Percentiles rank a stretch among this genome's conserved stretches.
Evolutionary conservation across 2,113 vertebrate genomes (phyloP).

Genomic region (Cinclus cinclus): DNA sequence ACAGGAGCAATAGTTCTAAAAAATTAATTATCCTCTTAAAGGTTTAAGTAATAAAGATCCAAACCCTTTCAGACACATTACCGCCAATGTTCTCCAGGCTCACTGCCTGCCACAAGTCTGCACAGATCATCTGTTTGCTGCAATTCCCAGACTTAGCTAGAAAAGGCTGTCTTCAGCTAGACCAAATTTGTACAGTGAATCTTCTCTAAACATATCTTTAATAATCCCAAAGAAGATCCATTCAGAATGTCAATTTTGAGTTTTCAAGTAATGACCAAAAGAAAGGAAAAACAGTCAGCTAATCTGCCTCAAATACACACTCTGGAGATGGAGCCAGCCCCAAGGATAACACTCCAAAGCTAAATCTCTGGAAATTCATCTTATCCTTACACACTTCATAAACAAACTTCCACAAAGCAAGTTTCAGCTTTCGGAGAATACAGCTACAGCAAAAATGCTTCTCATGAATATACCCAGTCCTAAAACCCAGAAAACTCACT

Average conservation of each 20-base stretch:
- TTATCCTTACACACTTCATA: background rate
- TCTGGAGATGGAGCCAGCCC: background rate
- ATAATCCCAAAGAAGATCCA: background rate
- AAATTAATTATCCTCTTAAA: background rate
- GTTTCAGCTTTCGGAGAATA: background rate
- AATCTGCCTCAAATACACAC: background rate
- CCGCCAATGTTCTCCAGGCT: background rate
- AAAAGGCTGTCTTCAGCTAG: background rate
- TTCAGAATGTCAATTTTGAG: background rate
- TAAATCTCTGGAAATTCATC: background rate
- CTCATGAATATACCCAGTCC: background rate
- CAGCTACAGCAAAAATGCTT: background rate
- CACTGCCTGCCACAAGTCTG: background rate
- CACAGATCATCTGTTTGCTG: background rate
- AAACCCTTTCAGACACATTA: background rate
- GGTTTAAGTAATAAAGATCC: background rate
- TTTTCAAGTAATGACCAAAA: background rate
- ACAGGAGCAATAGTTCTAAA: background rate
- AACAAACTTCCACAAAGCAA: background rate
- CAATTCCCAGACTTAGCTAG: background rate
- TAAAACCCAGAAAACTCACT: conserved; percentile 78
- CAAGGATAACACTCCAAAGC: background rate
- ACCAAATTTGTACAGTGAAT: background rate
- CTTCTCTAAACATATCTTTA: background rate
- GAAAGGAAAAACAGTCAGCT: background rate